Conservation (phyloP, 2,797 vertebrate genomes). For the Gila robusta region DNA sequence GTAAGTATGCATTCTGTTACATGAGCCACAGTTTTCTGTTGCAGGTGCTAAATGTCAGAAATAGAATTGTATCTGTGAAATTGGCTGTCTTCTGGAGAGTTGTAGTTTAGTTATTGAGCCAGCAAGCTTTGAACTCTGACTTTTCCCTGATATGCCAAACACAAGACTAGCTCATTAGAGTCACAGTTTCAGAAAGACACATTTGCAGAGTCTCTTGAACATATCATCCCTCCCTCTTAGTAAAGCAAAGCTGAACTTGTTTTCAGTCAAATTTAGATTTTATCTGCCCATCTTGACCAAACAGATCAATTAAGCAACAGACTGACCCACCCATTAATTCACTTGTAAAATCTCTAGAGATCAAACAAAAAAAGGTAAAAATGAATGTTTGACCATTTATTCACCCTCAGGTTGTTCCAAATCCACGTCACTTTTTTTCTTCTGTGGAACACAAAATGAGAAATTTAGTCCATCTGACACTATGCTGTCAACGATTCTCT, state of each 20-base stretch:
- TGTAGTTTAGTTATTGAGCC: not conserved
- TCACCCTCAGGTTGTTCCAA: not conserved
- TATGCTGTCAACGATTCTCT: not conserved
- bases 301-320: not conserved
- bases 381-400: not conserved
- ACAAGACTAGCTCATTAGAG: conserved; percentile 25
- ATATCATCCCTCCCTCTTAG: not conserved
- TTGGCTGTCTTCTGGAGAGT: not conserved
- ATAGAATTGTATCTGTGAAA: not conserved
- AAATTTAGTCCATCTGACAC: not conserved
- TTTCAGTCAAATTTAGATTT: not conserved
- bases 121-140: conserved; percentile 20
- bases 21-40: not conserved
- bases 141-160: conserved; percentile 23
- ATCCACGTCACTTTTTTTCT: not conserved
- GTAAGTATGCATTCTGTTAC: not conserved
- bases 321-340: not conserved
- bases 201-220: not conserved
- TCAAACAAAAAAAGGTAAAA: not conserved
- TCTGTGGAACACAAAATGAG: not conserved
- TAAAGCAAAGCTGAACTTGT: conserved; percentile 1
- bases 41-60: not conserved
- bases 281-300: not conserved
- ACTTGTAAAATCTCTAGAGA: not conserved
- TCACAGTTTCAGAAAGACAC: not conserved